These are phyloP conservation scores for Asarcornis scutulata DNA, from an alignment of 2,113 vertebrate species.

Conservation along the genomic window DNA sequence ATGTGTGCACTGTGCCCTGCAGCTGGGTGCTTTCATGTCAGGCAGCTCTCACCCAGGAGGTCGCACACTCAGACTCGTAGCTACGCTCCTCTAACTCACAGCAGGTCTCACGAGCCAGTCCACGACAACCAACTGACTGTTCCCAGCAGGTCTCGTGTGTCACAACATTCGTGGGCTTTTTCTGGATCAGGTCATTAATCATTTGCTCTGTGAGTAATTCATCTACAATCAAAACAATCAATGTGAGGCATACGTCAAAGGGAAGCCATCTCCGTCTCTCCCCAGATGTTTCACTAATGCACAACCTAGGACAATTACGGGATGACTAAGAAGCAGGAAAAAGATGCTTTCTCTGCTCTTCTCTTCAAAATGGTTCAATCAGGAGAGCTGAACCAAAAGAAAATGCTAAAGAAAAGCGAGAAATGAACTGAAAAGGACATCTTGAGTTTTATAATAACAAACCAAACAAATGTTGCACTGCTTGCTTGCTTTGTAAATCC, in stretches of 20 bases:
- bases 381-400: background rate
- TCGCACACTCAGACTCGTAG: background rate
- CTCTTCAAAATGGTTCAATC: constrained; percentile 6
- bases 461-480: background rate
- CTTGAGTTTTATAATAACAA: background rate
- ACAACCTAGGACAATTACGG: background rate
- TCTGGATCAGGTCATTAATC: background rate
- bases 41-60: background rate
- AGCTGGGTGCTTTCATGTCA: background rate
- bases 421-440: background rate
- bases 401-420: background rate
- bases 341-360: background rate
- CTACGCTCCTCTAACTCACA: background rate
- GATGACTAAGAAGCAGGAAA: background rate
- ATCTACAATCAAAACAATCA: constrained; percentile 13
- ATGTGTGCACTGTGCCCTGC: background rate
- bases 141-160: background rate
- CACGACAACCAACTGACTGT: background rate
- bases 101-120: background rate
- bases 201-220: background rate
- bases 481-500: constrained; percentile 29
- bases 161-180: background rate
- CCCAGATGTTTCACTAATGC: constrained; percentile 9
- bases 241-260: background rate
- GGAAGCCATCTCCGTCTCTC: background rate